Conservation (phyloP, 2,888 invertebrate genomes). For the Lasioglossum villosulum region DNA sequence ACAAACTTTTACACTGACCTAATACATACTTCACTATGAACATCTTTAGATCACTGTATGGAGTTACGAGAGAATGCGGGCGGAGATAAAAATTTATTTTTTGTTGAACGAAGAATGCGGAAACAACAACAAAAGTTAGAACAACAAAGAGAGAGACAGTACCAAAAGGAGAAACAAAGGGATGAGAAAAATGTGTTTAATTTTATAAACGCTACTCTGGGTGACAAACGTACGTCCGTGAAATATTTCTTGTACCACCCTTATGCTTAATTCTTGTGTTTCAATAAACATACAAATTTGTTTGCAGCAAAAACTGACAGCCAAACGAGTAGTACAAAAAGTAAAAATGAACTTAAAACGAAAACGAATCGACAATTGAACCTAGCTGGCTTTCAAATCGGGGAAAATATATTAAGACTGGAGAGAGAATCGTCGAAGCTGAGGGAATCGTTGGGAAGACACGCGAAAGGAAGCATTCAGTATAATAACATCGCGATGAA, state of each 20-base stretch:
- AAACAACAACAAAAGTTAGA: constrained; percentile 88
- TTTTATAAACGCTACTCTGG: constrained; percentile 90
- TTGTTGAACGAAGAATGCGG: constrained; percentile 89
- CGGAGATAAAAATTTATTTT: constrained; percentile 89
- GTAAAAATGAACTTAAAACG: constrained; percentile 82
- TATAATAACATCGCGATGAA: constrained; percentile 88
- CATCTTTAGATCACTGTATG: constrained; percentile 90
- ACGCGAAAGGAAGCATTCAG: constrained; percentile 87
- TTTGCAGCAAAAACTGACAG: constrained; percentile 68
- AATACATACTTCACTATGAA: not conserved
- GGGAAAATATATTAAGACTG: constrained; percentile 89
- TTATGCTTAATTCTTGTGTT: not conserved
- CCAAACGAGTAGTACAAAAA: constrained; percentile 75
- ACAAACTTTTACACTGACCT: not conserved
- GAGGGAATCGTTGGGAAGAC: constrained; percentile 88
- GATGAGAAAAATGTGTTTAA: constrained; percentile 90
- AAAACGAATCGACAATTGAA: constrained; percentile 89
- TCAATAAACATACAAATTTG: not conserved
- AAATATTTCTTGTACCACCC: not conserved
- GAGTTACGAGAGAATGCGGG: constrained; percentile 89
- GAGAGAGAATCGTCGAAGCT: constrained; percentile 89
- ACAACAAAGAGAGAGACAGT: constrained; percentile 87
- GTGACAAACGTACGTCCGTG: constrained; percentile 81
- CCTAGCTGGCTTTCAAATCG: constrained; percentile 90
- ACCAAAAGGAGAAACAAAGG: constrained; percentile 87